These are phyloP conservation scores for Sminthurides bifidus DNA, from an alignment of 1,140 invertebrate species.

Conservation along the genomic window DNA sequence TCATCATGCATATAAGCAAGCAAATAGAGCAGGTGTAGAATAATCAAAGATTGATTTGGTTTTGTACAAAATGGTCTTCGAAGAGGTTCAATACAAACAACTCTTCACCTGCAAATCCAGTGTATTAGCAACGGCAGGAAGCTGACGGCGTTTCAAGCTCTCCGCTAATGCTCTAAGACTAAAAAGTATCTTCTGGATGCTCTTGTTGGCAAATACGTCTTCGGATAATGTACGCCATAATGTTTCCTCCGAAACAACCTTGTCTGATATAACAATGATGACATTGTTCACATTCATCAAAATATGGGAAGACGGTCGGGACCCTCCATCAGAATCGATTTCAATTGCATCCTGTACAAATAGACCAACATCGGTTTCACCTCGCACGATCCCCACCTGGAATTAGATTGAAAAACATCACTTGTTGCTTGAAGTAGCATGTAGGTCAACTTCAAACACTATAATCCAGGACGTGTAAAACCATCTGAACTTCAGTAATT, in stretches of 20 bases:
- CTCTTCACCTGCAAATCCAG: slow-evolving; percentile 1
- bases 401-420: neutral
- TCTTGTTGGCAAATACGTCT: neutral
- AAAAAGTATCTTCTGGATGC: neutral
- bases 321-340: neutral
- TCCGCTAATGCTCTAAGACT: neutral
- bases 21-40: neutral
- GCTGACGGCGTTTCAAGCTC: neutral
- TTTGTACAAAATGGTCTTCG: neutral
- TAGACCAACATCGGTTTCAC: neutral
- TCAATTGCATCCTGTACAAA: neutral
- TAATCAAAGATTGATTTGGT: neutral
- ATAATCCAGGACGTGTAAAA: neutral
- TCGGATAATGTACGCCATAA: neutral
- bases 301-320: no score
- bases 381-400: neutral
- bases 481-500: no score
- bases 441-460: neutral
- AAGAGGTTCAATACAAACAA: neutral
- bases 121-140: neutral
- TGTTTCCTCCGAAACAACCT: neutral
- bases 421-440: neutral
- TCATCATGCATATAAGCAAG: no score
- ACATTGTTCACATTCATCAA: neutral
- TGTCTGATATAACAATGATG: neutral